Evolutionary conservation across 2,113 vertebrate genomes (phyloP).

Genomic region (Azemiops feae): DNA sequence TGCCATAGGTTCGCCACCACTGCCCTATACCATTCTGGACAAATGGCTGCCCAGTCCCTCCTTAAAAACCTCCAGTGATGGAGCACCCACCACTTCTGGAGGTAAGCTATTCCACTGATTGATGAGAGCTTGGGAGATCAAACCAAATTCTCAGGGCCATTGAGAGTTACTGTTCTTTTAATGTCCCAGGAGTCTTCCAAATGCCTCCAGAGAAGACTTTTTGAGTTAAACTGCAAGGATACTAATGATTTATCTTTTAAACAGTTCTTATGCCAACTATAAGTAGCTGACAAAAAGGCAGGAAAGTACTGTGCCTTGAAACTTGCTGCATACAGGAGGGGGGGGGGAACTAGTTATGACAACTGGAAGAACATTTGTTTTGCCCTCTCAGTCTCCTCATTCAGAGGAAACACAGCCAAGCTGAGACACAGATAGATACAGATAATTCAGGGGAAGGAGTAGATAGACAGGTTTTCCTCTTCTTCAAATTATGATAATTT

Average conservation of each 20-base stretch:
- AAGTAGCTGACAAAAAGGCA: slow-evolving; percentile 17
- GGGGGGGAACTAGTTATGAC: no score
- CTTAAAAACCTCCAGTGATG: no score
- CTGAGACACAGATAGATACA: not conserved
- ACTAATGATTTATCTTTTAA: slow-evolving; percentile 14
- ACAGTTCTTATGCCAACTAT: slow-evolving; percentile 30
- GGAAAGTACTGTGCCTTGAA: slow-evolving; percentile 4
- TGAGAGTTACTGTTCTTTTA: slow-evolving; percentile 23
- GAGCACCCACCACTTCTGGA: not conserved
- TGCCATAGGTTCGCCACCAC: no score
- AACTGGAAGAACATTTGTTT: not conserved
- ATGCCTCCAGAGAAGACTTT: not conserved
- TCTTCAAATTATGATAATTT: not conserved
- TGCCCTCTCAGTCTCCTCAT: not conserved
- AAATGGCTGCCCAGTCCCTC: not conserved
- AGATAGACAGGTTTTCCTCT: not conserved
- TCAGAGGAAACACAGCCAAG: not conserved
- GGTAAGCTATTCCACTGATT: not conserved
- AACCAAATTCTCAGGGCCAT: slow-evolving; percentile 41
- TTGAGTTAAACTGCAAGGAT: slow-evolving; percentile 46
- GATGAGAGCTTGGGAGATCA: not conserved
- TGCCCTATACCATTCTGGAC: not conserved
- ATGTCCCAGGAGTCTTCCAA: slow-evolving; percentile 29
- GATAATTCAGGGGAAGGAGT: not conserved
- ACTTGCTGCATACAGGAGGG: not conserved